Evolutionary conservation across 2,797 vertebrate genomes (phyloP).

Genomic region (Sebastes aleutianus): DNA sequence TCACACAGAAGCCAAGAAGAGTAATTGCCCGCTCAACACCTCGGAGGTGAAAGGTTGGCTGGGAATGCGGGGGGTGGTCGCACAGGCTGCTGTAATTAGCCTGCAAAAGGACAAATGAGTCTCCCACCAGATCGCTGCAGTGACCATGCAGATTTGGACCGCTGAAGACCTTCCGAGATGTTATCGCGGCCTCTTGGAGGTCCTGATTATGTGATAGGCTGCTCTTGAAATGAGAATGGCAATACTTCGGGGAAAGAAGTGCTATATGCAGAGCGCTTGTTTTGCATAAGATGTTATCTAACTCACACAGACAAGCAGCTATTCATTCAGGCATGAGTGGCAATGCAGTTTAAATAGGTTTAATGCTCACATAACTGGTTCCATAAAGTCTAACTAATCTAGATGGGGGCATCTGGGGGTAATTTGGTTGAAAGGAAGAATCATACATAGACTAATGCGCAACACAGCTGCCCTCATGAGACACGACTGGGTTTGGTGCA

Average conservation of each 20-base stretch:
- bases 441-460: conserved; percentile 47
- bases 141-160: conserved; percentile 40
- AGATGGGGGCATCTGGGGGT: conserved; percentile 59
- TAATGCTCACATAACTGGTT: conserved; percentile 24
- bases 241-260: background rate
- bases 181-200: conserved; percentile 30
- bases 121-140: conserved; percentile 36
- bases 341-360: conserved; percentile 31
- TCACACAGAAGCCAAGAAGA: conserved; percentile 81
- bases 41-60: conserved; percentile 80
- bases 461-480: conserved; percentile 55
- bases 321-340: conserved; percentile 21
- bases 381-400: conserved; percentile 43
- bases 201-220: conserved; percentile 25
- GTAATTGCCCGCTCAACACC: conserved; percentile 81
- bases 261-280: background rate
- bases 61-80: conserved; percentile 64
- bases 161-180: conserved; percentile 45
- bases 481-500: conserved; percentile 29
- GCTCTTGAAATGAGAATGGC: conserved; percentile 19
- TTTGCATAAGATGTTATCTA: conserved; percentile 16
- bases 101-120: conserved; percentile 70
- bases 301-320: conserved; percentile 12
- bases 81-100: conserved; percentile 76
- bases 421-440: conserved; percentile 57